A percentile compares a stretch with the other conserved stretches of the same genome.
phyloP scores from a whole-genome alignment of 2,888 invertebrate species.

The Pseudococcus longispinus region DNA sequence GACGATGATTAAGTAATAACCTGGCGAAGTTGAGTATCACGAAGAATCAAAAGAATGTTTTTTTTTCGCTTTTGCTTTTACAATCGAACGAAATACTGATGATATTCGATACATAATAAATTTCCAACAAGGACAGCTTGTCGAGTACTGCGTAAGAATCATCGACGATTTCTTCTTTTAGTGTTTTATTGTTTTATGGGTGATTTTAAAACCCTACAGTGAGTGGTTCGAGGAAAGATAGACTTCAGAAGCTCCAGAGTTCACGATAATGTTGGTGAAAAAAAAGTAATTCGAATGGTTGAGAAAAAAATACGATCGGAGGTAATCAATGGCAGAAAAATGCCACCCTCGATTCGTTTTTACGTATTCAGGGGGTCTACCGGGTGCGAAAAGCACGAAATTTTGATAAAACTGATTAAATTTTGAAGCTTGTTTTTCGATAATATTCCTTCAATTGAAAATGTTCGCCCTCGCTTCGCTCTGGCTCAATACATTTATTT shows the following conservation, averaged over 20 bases:
- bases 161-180: neutral
- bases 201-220: neutral
- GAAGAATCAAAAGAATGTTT: neutral
- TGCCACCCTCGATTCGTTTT: neutral
- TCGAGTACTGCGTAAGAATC: neutral
- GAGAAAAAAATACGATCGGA: neutral
- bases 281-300: neutral
- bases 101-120: conserved; percentile 39
- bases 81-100: conserved; percentile 26
- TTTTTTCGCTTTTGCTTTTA: neutral
- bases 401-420: too few species aligned
- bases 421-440: too few species aligned
- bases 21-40: neutral
- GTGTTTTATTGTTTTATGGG: conserved; percentile 37
- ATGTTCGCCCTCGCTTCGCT: too few species aligned
- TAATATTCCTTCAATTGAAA: too few species aligned
- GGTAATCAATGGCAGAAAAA: neutral
- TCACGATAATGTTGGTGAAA: neutral
- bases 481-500: too few species aligned
- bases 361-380: neutral
- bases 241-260: neutral
- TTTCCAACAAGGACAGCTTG: conserved; percentile 12
- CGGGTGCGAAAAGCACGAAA: too few species aligned
- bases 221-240: neutral
- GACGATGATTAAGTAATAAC: conserved; percentile 3